These are phyloP conservation scores for Callaeas wilsoni DNA, from an alignment of 2,113 vertebrate species.

Conservation along the genomic window DNA sequence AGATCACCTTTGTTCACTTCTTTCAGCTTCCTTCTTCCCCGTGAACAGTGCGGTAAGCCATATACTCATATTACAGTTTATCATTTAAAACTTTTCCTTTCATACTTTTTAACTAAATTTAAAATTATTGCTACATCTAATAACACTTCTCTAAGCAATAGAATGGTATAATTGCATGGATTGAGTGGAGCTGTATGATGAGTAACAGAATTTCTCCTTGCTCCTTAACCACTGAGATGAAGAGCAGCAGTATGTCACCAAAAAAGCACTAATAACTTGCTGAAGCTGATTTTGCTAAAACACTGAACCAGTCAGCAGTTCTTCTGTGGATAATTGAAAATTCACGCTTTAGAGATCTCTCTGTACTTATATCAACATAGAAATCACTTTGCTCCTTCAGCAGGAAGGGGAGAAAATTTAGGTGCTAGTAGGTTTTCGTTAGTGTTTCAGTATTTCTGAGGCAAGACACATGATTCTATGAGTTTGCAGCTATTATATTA, in stretches of 20 bases:
- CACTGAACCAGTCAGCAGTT: neutral
- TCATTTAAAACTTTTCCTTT: neutral
- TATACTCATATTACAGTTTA: neutral
- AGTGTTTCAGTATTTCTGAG: neutral
- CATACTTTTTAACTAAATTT: neutral
- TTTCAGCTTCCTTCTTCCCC: neutral
- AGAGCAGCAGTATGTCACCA: neutral
- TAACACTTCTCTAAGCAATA: neutral
- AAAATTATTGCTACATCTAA: neutral
- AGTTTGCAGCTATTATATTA: neutral
- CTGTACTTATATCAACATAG: neutral
- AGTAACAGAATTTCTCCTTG: neutral
- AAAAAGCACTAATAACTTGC: neutral
- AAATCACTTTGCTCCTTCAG: neutral
- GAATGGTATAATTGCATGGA: neutral
- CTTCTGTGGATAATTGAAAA: neutral
- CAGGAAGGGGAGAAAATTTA: neutral
- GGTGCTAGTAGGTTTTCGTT: neutral
- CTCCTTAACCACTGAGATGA: neutral
- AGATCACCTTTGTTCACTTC: neutral
- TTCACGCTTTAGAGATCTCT: neutral
- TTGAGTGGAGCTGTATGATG: rapidly evolving
- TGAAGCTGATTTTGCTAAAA: neutral
- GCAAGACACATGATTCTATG: neutral
- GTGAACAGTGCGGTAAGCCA: neutral